These are phyloP conservation scores for Sakesphorus luctuosus DNA, from an alignment of 2,113 vertebrate species.

Conservation along the genomic window DNA sequence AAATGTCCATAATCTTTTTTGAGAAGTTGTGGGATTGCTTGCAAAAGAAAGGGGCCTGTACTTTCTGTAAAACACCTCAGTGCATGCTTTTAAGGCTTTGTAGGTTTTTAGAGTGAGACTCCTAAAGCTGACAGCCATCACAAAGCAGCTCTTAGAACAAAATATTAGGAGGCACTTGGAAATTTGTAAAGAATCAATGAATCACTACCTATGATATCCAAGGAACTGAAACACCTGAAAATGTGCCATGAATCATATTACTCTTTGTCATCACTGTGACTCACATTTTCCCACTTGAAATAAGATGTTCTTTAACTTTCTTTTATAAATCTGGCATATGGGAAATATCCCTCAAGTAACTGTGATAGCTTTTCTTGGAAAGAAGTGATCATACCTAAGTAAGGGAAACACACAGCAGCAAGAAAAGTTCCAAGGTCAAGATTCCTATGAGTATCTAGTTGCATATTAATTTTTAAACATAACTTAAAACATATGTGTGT, in stretches of 20 bases:
- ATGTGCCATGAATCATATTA: constrained; percentile 47
- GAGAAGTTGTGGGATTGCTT: background rate
- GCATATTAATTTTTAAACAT: background rate
- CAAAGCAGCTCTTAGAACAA: constrained; percentile 14
- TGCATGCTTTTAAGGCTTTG: background rate
- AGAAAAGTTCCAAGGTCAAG: background rate
- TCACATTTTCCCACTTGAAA: constrained; percentile 15
- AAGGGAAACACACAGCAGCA: background rate
- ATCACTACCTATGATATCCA: background rate
- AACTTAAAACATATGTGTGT: background rate
- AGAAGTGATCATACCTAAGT: rapidly evolving
- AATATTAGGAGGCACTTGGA: background rate
- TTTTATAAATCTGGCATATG: background rate
- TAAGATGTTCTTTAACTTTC: background rate
- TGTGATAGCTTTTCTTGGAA: background rate
- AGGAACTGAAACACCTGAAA: constrained; percentile 39
- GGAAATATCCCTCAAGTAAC: background rate
- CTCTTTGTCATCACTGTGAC: constrained; percentile 36
- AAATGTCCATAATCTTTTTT: background rate
- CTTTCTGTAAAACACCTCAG: background rate
- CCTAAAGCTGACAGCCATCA: background rate
- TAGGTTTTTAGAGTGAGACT: background rate
- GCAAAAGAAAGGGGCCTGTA: background rate
- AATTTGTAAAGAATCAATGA: background rate
- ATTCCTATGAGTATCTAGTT: background rate